These are phyloP conservation scores for Doryteuthis pealeii DNA, from an alignment of 1,140 invertebrate species.

Conservation along the genomic window DNA sequence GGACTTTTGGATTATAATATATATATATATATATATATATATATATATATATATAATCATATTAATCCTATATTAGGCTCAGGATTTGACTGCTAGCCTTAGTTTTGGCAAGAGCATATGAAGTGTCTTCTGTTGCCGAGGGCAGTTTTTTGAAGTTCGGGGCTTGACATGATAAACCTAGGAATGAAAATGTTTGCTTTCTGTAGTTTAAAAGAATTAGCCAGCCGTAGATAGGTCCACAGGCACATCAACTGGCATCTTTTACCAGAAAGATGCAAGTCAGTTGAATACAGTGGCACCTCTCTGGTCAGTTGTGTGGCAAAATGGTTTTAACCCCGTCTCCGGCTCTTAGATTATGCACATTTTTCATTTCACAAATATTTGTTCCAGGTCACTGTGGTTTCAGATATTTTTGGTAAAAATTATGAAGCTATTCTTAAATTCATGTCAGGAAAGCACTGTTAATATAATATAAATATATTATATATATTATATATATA, in stretches of 20 bases:
- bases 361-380: not conserved
- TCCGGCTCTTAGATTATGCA: not conserved
- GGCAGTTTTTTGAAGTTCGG: conserved; percentile 8
- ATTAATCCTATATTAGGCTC: too few relatives aligned
- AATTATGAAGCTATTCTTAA: not conserved
- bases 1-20: too few relatives aligned
- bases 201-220: not conserved
- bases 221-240: not conserved
- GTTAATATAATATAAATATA: not conserved
- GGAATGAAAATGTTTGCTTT: not conserved
- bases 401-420: not conserved
- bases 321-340: not conserved
- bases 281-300: not conserved
- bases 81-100: too few relatives aligned
- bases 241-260: not conserved
- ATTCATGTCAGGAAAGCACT: not conserved
- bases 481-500: not conserved
- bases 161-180: not conserved
- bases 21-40: too few relatives aligned
- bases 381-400: not conserved
- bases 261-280: not conserved
- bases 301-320: not conserved
- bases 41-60: too few relatives aligned
- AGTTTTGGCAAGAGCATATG: too few relatives aligned
- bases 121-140: too few relatives aligned